Conservation (phyloP, 2,113 vertebrate genomes). For the Thalassarche chlororhynchos region DNA sequence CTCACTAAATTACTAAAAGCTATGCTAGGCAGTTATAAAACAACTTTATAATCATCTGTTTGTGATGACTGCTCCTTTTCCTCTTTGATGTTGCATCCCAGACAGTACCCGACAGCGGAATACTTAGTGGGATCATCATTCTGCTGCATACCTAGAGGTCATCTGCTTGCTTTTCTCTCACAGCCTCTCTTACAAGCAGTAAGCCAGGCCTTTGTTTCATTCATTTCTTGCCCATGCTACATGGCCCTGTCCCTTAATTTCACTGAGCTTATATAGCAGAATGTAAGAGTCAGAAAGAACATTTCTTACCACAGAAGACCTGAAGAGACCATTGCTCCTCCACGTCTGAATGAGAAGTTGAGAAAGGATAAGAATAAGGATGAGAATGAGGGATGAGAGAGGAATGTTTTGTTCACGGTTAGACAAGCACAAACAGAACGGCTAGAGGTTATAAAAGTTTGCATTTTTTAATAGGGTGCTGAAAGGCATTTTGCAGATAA, state of each 20-base stretch:
- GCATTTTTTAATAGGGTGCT: neutral
- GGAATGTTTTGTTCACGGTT: neutral
- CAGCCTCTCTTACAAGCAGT: neutral
- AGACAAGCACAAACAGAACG: neutral
- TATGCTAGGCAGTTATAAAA: neutral
- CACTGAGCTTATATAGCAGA: neutral
- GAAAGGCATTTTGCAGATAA: neutral
- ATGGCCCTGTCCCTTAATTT: neutral
- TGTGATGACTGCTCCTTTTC: neutral
- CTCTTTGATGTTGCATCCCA: constrained; percentile 8
- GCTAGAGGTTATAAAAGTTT: neutral
- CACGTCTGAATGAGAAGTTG: neutral
- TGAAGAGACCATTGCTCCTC: neutral
- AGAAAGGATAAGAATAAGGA: neutral
- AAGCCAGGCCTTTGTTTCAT: neutral
- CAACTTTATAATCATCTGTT: neutral
- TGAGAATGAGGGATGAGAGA: neutral
- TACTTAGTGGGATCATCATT: neutral
- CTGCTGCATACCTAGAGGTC: neutral
- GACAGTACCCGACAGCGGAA: neutral
- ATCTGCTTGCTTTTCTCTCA: neutral
- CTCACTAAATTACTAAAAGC: constrained; percentile 23
- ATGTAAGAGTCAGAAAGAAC: neutral
- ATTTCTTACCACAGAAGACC: neutral
- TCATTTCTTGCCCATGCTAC: neutral